These are phyloP conservation scores for Falco biarmicus DNA, from an alignment of 2,797 vertebrate genomes.

Conservation along the genomic window DNA sequence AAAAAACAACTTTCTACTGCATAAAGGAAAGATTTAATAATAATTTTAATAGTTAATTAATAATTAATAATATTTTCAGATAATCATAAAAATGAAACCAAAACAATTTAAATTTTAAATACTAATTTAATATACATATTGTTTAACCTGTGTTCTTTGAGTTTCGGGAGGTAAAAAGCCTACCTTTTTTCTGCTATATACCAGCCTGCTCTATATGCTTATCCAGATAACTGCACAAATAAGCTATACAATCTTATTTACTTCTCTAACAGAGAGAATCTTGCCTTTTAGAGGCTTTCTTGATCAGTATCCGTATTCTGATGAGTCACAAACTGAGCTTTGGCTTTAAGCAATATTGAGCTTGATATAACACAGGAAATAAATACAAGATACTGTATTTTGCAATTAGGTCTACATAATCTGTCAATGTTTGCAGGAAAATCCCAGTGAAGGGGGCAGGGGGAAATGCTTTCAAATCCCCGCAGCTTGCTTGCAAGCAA, in stretches of 20 bases:
- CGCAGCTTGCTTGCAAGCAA: neutral
- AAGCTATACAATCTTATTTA: neutral
- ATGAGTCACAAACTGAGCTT: neutral
- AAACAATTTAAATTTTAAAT: neutral
- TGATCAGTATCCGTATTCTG: neutral
- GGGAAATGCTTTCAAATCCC: neutral
- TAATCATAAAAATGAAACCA: neutral
- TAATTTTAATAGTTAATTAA: too few species aligned
- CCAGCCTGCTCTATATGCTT: neutral
- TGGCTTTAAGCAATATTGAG: neutral
- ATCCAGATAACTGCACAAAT: neutral
- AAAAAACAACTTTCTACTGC: too few species aligned
- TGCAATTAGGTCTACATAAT: neutral
- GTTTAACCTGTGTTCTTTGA: neutral
- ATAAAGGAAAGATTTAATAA: neutral
- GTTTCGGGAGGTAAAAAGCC: neutral
- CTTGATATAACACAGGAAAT: neutral
- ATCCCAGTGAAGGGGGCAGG: neutral
- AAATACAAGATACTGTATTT: neutral
- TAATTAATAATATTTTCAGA: too few species aligned
- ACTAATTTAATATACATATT: neutral
- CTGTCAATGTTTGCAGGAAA: neutral
- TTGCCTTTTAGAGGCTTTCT: neutral
- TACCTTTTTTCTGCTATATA: neutral
- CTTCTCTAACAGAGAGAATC: neutral